Conservation (phyloP, 2,797 vertebrate genomes). For the Octomys mimax region DNA sequence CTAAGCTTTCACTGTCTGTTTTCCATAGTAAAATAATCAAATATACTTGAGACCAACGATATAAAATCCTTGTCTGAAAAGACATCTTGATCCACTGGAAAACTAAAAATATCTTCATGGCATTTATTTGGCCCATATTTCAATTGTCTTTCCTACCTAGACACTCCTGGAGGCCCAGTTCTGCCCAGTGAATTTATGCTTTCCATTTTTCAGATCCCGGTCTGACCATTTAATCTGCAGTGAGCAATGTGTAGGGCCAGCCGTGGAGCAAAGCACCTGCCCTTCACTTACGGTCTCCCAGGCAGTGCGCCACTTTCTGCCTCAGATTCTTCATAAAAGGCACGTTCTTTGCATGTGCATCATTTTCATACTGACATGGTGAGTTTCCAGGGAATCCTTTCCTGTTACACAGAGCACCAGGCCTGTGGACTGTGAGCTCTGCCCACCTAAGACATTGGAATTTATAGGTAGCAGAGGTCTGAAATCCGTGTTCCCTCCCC, state of each 20-base stretch:
- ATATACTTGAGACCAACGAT: neutral
- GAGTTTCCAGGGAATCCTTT: neutral
- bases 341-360: constrained; percentile 33
- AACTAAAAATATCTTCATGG: constrained; percentile 21
- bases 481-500: neutral
- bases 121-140: neutral
- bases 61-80: neutral
- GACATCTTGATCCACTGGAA: constrained; percentile 51
- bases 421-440: neutral
- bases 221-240: constrained; percentile 1
- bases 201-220: constrained; percentile 16
- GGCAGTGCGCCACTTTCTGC: constrained; percentile 36
- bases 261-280: constrained; percentile 17
- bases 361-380: constrained; percentile 11
- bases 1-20: constrained; percentile 1
- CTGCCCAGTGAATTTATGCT: constrained; percentile 14
- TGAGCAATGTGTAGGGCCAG: constrained; percentile 33
- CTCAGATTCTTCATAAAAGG: constrained; percentile 48
- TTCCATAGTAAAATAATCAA: constrained; percentile 51
- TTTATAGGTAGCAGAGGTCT: neutral
- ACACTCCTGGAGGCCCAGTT: neutral
- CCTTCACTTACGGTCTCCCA: constrained; percentile 40
- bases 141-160: constrained; percentile 21
- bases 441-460: neutral
- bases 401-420: neutral